Evolutionary conservation across 2,888 invertebrate species (phyloP), one percentile per base, ranked within the genome.

Genomic region (Thecophora atra): DNA sequence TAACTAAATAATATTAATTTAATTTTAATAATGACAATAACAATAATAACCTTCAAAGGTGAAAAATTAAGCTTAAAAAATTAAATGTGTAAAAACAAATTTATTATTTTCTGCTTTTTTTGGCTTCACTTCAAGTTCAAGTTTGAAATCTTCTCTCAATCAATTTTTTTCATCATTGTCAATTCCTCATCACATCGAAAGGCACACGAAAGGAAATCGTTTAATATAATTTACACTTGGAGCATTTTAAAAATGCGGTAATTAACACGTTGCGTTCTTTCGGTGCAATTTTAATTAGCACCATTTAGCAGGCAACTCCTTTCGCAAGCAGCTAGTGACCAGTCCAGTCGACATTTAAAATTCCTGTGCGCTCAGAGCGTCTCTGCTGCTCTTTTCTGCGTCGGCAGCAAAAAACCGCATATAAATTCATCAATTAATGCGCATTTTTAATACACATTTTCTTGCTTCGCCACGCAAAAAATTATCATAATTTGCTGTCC

Each of bases 341-440:
- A 52, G 30, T 37, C 51, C 44, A 8, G 47, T 24, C 17, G 58
- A 17, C 26, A 58, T 69, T 69, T 58, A 19, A 69, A 60, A 69
- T 60, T 44, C 60, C 68, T 58, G 68, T 21, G 58, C 47, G 5
- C 44, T 47, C 19, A 21, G 26, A 58, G 24, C 21, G 37, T 30
- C 19, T 66, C 67, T 13, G 19, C 24, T 21, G 42, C 24, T 7
- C 21, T 58, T 58, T 42, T n/a, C 64, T 26, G 2, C 15, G 64
- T 47, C 64, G 8, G 56, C 13, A 62, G 13, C 21, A 69, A 62
- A 60, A 47, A 51, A 28, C 37, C 30, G 15, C 28, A 52, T 47
- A 58, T 21, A 70, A 62, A 37, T 62, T 62, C 70, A 73, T 74
- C 72, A 76, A 76, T 76, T 74, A 77, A 78, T 76, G 75, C 76